A percentile compares a stretch with the other conserved stretches of the same genome.
Conservation (phyloP, 2,888 invertebrate genomes). For the Oegoconia quadripuncta region DNA sequence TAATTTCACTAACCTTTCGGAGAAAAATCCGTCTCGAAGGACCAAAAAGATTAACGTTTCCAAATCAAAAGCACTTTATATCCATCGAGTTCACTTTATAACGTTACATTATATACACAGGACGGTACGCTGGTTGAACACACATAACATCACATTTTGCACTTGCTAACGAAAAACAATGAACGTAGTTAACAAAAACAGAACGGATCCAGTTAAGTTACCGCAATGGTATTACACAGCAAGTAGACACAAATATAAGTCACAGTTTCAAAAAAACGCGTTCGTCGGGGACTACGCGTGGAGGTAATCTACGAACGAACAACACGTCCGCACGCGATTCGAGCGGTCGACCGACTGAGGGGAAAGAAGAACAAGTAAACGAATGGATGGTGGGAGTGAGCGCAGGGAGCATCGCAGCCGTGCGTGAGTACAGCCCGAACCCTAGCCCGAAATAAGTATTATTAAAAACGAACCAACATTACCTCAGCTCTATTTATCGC, state of each 20-base stretch:
- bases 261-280: constrained; percentile 49
- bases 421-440: constrained; percentile 29
- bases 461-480: constrained; percentile 41
- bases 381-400: constrained; percentile 51
- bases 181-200: constrained; percentile 36
- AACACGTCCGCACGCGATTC: constrained; percentile 40
- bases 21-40: constrained; percentile 39
- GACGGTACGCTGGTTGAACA: constrained; percentile 62
- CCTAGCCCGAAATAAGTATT: constrained; percentile 44
- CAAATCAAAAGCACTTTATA: constrained; percentile 67
- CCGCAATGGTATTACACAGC: constrained; percentile 25
- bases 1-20: constrained; percentile 41
- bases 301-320: constrained; percentile 23
- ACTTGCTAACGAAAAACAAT: constrained; percentile 61
- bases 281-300: constrained; percentile 60
- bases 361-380: constrained; percentile 39
- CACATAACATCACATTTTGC: constrained; percentile 76
- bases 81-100: constrained; percentile 68
- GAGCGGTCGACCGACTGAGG: constrained; percentile 61
- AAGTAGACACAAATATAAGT: constrained; percentile 44
- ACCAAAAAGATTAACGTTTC: constrained; percentile 50
- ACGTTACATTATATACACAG: constrained; percentile 73
- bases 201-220: constrained; percentile 49
- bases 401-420: constrained; percentile 56
- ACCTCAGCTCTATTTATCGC: constrained; percentile 24